phyloP scores from a whole-genome alignment of 37 sponge, comb jelly and placozoan genomes.

The Amphimedon queenslandica region DNA sequence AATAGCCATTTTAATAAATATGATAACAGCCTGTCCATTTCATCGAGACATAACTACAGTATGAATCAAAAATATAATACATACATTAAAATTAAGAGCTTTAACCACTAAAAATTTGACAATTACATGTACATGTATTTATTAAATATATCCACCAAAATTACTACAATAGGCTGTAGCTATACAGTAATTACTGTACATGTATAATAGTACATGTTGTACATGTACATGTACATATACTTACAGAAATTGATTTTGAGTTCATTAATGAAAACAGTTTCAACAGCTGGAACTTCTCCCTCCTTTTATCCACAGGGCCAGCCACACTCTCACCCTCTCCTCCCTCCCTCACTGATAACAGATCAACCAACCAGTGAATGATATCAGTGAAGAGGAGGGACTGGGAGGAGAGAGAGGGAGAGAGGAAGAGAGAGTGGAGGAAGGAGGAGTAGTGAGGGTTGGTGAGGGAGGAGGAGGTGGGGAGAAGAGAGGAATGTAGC shows the following conservation, averaged over 20 bases:
- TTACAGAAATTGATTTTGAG: neutral
- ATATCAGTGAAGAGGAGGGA: constrained; percentile 21
- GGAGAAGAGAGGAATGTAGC: constrained; percentile 9
- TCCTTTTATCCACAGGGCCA: neutral
- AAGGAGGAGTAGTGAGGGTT: neutral
- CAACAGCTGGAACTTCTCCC: too few species aligned
- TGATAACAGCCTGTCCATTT: too few species aligned
- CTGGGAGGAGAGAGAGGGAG: too few species aligned
- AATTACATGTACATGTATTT: too few species aligned
- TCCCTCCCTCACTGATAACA: neutral
- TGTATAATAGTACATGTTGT: neutral
- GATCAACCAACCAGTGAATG: neutral
- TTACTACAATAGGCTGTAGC: too few species aligned
- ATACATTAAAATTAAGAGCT: too few species aligned
- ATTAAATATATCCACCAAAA: too few species aligned
- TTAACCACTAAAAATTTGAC: too few species aligned
- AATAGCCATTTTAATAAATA: too few species aligned
- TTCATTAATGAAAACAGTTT: too few species aligned
- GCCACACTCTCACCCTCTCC: neutral
- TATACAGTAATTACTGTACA: neutral
- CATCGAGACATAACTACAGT: too few species aligned
- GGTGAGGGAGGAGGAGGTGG: constrained; percentile 11
- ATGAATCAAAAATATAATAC: too few species aligned
- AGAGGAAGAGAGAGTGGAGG: constrained; percentile 17
- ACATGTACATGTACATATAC: neutral